These are phyloP conservation scores for Arremon brunneinucha DNA, from an alignment of 2,797 vertebrate species.

Conservation along the genomic window DNA sequence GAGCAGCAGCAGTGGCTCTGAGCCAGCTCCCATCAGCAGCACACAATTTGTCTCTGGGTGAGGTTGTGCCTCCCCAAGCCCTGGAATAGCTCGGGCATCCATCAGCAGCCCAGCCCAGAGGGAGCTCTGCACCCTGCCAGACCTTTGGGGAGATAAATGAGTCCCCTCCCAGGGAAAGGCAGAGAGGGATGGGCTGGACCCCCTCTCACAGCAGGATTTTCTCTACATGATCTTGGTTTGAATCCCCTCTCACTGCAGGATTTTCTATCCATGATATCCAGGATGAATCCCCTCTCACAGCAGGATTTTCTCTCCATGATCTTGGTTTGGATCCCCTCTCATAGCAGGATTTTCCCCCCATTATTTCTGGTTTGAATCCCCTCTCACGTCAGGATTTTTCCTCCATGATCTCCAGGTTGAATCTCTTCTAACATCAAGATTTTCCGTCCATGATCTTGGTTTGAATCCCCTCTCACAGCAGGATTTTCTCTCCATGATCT, in stretches of 20 bases:
- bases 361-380: background rate
- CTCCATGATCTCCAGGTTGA: fast-evolving
- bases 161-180: background rate
- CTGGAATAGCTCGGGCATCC: background rate
- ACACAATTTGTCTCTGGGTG: background rate
- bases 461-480: fast-evolving
- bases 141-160: background rate
- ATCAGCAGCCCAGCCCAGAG: background rate
- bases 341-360: fast-evolving
- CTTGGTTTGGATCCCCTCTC: fast-evolving
- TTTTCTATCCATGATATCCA: fast-evolving
- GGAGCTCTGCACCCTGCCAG: background rate
- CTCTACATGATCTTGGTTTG: background rate
- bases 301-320: background rate
- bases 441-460: fast-evolving
- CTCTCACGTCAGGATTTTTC: background rate
- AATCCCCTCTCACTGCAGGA: too few relatives aligned
- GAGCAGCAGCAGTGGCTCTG: background rate
- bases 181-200: background rate
- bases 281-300: background rate
- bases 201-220: background rate
- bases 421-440: background rate
- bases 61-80: background rate
- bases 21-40: slow-evolving; percentile 18
- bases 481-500: fast-evolving